These are phyloP conservation scores for Drosophila arizonae DNA, from an alignment of 1,140 invertebrate genomes.

Conservation along the genomic window DNA sequence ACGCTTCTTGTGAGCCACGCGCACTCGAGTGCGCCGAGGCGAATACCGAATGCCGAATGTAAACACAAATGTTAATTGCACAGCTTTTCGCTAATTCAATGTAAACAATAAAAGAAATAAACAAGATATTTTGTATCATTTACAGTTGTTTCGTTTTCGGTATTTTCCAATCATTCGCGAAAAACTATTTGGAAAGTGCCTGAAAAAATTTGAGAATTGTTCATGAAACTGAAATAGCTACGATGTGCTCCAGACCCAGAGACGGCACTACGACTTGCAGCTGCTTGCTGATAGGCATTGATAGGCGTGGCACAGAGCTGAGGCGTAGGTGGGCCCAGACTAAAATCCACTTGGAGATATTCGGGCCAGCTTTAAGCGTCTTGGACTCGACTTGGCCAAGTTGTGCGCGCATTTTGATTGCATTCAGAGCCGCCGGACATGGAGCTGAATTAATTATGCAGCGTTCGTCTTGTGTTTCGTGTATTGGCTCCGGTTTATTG, in stretches of 20 bases:
- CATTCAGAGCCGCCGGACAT: constrained; percentile 17
- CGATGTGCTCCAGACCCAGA: background rate
- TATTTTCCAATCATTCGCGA: background rate
- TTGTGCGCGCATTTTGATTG: constrained; percentile 15
- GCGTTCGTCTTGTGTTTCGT: constrained; percentile 50
- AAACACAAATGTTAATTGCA: constrained; percentile 47
- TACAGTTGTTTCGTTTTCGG: background rate
- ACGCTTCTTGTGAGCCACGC: constrained; percentile 23
- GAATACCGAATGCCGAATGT: constrained; percentile 2
- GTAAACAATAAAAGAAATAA: constrained; percentile 42
- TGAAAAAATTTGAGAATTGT: constrained; percentile 42
- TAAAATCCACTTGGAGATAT: background rate
- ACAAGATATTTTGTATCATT: constrained; percentile 6
- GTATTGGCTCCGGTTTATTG: constrained; percentile 15
- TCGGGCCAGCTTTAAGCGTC: constrained; percentile 13
- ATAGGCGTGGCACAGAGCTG: constrained; percentile 1
- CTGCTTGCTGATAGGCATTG: no score
- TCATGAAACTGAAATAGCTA: constrained; percentile 60
- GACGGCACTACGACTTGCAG: background rate
- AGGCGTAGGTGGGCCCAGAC: background rate
- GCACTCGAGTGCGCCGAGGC: constrained; percentile 21
- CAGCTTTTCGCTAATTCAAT: constrained; percentile 27
- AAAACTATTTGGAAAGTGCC: constrained; percentile 40
- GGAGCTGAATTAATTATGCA: constrained; percentile 68
- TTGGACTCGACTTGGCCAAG: background rate